Base-by-base conservation (phyloP, 2,113 vertebrate genomes). In the Thunnus thynnus region DNA sequence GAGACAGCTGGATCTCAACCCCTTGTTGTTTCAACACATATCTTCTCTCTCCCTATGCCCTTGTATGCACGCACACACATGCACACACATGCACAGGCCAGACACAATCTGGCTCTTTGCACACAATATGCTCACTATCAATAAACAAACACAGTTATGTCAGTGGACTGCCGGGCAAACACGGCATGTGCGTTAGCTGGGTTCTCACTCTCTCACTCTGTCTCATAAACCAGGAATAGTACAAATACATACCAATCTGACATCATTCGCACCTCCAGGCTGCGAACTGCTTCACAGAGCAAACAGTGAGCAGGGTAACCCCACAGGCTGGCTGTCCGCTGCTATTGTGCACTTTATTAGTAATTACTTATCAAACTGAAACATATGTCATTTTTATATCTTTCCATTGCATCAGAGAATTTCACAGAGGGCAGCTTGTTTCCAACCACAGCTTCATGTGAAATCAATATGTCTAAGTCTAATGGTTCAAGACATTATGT, bases 1-100 rank as follows among this genome's bases (percentile, higher is more conserved):
- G 92, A 92, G 93, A 94, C 93, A 94, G 93, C 93, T 93, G 93
- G 89, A 88, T 83, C 88, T 86, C 89, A 66, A 88, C 77, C 68
- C 63, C 81, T 84, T 87, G 92, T 89, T 91, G 85, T 92, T 92
- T 90, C 85, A 88, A 85, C 91, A 91, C 87, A 84, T 91, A 88
- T 88, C 85, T 84, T 80, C 79, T 85, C 77, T 71, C 70, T 86
- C 36, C 62, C 71, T 52, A 5, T 76, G 77, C 58, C 84, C 72
- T 77, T 76, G 30, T 63, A 61, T 41, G 55, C 36, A 9, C 8
- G 17, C 58, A 32, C 73, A 80, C 73, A 78, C 41, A 60, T 46
- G 50, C 44, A 67, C 78, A 71, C 82, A 74, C 48, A 71, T 47
- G 11, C 62, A 71, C 56, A 16, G 62, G 60, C 76, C n/a, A 47